phyloP scores from a whole-genome alignment of 2,113 vertebrate genomes.

The Scophthalmus maximus region DNA sequence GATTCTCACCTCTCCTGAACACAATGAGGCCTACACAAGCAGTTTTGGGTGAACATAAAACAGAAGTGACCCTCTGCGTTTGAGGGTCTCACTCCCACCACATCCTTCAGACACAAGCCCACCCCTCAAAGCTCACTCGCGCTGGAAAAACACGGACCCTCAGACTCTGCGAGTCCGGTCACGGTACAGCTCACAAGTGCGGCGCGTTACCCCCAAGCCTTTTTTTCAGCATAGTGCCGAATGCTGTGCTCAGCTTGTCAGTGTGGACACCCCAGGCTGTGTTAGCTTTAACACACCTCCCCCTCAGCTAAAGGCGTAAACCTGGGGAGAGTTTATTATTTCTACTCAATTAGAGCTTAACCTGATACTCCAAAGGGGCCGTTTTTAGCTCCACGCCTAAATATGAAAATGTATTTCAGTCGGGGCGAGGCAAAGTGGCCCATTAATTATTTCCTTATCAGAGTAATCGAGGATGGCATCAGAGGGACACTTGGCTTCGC shows the following conservation, averaged over 20 bases:
- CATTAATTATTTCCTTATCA: constrained; percentile 57
- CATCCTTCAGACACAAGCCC: constrained; percentile 54
- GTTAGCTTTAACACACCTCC: constrained; percentile 46
- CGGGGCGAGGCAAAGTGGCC: constrained; percentile 2
- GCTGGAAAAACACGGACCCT: constrained; percentile 57
- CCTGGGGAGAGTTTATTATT: constrained; percentile 64
- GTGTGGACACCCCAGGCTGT: constrained; percentile 8
- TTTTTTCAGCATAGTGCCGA: constrained; percentile 40
- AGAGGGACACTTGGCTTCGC: constrained; percentile 2
- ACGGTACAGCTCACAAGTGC: constrained; percentile 39
- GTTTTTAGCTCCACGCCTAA: constrained; percentile 20
- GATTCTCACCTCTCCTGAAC: constrained; percentile 48
- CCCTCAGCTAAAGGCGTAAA: constrained; percentile 25
- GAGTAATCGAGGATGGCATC: constrained; percentile 21
- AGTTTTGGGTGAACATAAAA: constrained; percentile 64
- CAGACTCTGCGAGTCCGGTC: constrained; percentile 39
- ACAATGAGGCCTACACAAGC: constrained; percentile 51
- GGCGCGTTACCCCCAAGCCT: constrained; percentile 54
- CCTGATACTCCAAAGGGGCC: constrained; percentile 34
- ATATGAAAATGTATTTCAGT: constrained; percentile 18
- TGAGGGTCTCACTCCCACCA: constrained; percentile 64
- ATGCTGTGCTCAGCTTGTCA: constrained; percentile 41
- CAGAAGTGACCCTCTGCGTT: constrained; percentile 67
- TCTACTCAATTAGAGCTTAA: constrained; percentile 57
- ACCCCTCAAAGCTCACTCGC: constrained; percentile 9